Evolutionary conservation across 2,113 vertebrate species (phyloP), one percentile per base, ranked within the genome.

Genomic region (Sisor rabdophorus): DNA sequence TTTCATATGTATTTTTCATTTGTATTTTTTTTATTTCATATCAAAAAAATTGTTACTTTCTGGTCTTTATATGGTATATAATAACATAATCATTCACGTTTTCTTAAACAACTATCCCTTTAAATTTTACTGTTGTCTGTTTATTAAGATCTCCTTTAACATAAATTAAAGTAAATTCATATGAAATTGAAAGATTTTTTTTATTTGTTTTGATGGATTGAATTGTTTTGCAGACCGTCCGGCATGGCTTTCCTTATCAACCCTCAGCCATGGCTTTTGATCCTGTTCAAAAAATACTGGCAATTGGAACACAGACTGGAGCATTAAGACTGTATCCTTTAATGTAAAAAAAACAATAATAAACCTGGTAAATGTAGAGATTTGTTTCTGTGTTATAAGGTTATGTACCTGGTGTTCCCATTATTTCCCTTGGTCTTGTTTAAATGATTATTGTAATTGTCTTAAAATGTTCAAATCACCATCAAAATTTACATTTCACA

Each of bases 241-340:
- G 97, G 86, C 97, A 99, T 91, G 97, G 97, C 89, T 99, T 99
- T 84, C 97, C 97, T 77, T 93, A 97, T 85, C 96, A 97, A 78
- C 97, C 97, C 50, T 97, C 95, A 53, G 95, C 97, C 11, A 92
- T 99, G 95, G 95, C 97, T 79, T 99, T 98, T 90, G 97, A 99
- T 93, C 96, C 97, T 0, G 97, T 99, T 71, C 97, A 99, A 95
- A 99, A 98, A 92, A 98, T 98, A 88, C 84, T 99, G 88, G 97
- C 95, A 36, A 85, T 99, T 8, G 97, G 97, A 85, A 98, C 97
- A 82, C 95, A 96, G 87, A 92, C 86, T 77, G 97, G 97, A 92
- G 94, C 96, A 81, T 87, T 99, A 81, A 92, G 97, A 85, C 95
- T 99, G 97, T 99, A 99, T 98, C 97, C 95, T 99, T 98, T 89